Conservation (phyloP, 2,888 invertebrate genomes). For the Nemotelus nigrinus region DNA sequence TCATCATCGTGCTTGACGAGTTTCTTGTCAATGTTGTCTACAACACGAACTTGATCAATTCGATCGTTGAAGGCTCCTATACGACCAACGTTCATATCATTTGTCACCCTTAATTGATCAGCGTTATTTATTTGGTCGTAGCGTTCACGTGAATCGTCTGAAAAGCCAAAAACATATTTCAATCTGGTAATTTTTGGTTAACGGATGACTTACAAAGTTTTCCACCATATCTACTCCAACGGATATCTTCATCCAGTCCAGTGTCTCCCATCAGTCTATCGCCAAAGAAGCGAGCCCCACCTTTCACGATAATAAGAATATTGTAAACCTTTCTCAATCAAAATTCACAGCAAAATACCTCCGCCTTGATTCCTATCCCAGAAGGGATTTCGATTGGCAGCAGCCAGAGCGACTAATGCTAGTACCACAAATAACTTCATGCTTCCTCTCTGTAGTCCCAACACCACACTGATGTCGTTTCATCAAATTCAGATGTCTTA, state of each 20-base stretch:
- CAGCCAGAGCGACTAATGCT: conserved; percentile 4
- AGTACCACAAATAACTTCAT: conserved; percentile 32
- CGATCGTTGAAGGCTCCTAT: not conserved
- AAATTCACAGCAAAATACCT: not conserved
- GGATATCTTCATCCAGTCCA: conserved; percentile 28
- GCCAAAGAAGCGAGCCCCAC: not conserved
- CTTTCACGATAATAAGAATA: not conserved
- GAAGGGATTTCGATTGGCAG: not conserved
- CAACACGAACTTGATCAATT: conserved; percentile 11
- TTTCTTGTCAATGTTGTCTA: conserved; percentile 34
- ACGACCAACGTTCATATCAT: not conserved
- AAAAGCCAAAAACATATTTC: not conserved
- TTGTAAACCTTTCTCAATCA: not conserved
- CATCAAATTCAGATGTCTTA: no score
- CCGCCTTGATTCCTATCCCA: conserved; percentile 5
- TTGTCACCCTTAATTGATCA: not conserved
- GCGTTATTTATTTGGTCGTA: not conserved
- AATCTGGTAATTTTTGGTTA: not conserved
- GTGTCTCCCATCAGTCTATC: conserved; percentile 10
- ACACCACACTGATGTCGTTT: not conserved
- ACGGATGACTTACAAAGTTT: not conserved
- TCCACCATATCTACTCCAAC: not conserved
- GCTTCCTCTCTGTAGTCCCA: not conserved
- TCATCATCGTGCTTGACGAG: conserved; percentile 30
- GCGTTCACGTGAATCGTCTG: conserved; percentile 7